A percentile compares a stretch with the other conserved stretches of the same genome.
These are phyloP conservation scores for Gymnorhina tibicen DNA, from an alignment of 2,113 vertebrate species.

Conservation along the genomic window DNA sequence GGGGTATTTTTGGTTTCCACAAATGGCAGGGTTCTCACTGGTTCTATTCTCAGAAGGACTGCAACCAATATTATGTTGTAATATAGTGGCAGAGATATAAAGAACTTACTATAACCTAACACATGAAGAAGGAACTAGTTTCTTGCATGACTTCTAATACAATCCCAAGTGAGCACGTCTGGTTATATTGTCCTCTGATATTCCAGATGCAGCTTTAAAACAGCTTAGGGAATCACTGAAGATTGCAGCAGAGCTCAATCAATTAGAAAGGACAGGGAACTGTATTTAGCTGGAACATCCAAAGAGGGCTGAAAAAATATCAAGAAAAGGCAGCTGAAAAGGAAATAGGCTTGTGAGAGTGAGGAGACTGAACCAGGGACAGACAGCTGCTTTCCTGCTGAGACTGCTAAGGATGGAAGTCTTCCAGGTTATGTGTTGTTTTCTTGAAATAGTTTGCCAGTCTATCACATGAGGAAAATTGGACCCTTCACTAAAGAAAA, in stretches of 20 bases:
- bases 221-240: not conserved
- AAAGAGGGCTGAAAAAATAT: not conserved
- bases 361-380: not conserved
- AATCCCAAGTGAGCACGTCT: not conserved
- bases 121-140: not conserved
- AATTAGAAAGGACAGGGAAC: not conserved
- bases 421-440: not conserved
- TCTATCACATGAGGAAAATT: not conserved
- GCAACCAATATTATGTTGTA: not conserved
- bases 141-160: not conserved
- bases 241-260: not conserved
- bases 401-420: not conserved
- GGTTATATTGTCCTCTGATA: not conserved
- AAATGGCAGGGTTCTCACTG: not conserved
- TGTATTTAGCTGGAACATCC: not conserved
- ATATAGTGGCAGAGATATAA: not conserved
- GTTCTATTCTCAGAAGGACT: not conserved
- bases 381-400: not conserved
- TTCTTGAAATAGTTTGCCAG: not conserved
- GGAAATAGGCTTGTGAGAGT: not conserved
- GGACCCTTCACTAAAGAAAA: not conserved
- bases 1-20: not conserved
- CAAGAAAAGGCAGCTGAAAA: not conserved
- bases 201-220: not conserved
- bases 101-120: not conserved